phyloP scores from a whole-genome alignment of 2,888 invertebrate species.

The Doris montereyensis region DNA sequence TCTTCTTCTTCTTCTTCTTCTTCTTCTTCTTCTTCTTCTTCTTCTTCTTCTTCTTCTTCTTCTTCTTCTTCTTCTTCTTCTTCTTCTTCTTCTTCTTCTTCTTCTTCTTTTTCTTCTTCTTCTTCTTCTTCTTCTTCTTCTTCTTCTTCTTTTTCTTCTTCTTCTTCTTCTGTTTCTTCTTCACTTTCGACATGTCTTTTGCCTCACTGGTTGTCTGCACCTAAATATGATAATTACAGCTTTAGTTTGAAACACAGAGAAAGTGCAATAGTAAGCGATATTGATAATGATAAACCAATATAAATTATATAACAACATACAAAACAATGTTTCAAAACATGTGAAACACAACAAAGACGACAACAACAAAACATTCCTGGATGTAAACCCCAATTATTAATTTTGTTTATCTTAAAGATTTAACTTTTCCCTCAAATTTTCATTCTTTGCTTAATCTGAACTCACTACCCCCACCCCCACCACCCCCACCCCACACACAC shows the following conservation, averaged over 20 bases:
- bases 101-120: constrained; percentile 4
- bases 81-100: neutral
- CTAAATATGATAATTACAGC: neutral
- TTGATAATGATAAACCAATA: neutral
- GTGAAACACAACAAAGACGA: too few species aligned
- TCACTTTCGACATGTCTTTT: too few species aligned
- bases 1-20: neutral
- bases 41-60: neutral
- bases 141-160: neutral
- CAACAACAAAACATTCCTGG: too few species aligned
- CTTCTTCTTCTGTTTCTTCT: neutral
- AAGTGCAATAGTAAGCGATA: neutral
- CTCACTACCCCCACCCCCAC: neutral
- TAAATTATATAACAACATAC: too few species aligned
- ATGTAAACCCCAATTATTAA: too few species aligned
- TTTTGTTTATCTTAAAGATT: too few species aligned
- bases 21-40: neutral
- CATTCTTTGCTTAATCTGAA: too few species aligned
- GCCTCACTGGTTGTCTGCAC: too few species aligned
- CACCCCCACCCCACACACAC: neutral
- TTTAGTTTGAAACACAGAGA: neutral
- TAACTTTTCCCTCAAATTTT: too few species aligned
- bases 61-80: neutral
- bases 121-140: neutral
- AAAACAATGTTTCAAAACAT: too few species aligned